Conservation (phyloP, 2,888 invertebrate species). For the Melanostoma scalare region DNA sequence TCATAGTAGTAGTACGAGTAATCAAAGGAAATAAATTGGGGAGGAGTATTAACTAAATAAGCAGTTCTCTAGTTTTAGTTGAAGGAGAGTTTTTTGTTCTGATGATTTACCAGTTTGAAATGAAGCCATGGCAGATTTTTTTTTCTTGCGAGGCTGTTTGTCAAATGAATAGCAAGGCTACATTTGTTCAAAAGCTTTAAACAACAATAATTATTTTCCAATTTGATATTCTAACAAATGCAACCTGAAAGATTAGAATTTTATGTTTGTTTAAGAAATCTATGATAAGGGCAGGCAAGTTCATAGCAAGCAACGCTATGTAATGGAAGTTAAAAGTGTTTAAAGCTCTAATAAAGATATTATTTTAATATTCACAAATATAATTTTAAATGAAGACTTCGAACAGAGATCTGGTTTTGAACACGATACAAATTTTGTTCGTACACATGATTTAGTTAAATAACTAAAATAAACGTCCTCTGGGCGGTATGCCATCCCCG, state of each 20-base stretch:
- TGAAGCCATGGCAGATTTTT: neutral
- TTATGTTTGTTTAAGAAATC: neutral
- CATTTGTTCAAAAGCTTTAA: neutral
- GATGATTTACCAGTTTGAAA: neutral
- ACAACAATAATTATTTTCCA: too few relatives aligned
- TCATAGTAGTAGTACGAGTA: too few relatives aligned
- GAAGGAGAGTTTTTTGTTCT: too few relatives aligned
- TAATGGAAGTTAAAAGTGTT: slow-evolving; percentile 17
- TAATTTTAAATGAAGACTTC: slow-evolving; percentile 1
- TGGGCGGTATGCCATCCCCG: too few relatives aligned
- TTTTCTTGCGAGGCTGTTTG: neutral
- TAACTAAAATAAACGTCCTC: too few relatives aligned
- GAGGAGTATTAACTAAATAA: neutral
- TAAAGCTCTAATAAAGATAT: slow-evolving; percentile 1
- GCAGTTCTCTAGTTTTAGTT: neutral
- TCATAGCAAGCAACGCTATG: slow-evolving; percentile 8
- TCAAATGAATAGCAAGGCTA: neutral
- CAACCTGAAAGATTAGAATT: too few relatives aligned
- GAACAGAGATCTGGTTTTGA: neutral
- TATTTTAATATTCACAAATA: neutral
- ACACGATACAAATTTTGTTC: neutral
- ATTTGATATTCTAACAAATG: too few relatives aligned
- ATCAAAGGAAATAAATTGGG: neutral
- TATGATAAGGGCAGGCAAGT: neutral
- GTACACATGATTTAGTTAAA: too few relatives aligned